These are phyloP conservation scores for Gracilinanus agilis DNA, from an alignment of 2,113 vertebrate species.

Conservation along the genomic window DNA sequence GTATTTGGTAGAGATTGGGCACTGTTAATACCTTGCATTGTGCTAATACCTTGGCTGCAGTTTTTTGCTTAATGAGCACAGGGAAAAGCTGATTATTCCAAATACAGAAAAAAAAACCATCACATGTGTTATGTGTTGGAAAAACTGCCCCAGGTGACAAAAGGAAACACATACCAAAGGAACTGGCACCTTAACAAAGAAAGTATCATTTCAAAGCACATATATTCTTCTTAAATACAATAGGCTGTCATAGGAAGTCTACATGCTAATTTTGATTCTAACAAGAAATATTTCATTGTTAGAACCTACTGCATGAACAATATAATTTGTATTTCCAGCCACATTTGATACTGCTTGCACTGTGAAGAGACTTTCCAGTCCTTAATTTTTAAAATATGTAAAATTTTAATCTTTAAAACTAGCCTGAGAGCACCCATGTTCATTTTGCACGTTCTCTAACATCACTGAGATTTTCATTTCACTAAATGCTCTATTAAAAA, in stretches of 20 bases:
- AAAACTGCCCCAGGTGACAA: slow-evolving; percentile 87
- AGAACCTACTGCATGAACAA: slow-evolving; percentile 47
- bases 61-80: slow-evolving; percentile 86
- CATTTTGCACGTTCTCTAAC: slow-evolving; percentile 32
- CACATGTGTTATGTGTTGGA: slow-evolving; percentile 84
- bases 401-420: not conserved
- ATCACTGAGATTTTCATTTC: slow-evolving; percentile 28
- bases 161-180: slow-evolving; percentile 81
- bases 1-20: slow-evolving; percentile 84
- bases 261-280: slow-evolving; percentile 69
- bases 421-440: slow-evolving; percentile 27
- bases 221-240: slow-evolving; percentile 68
- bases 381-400: not conserved
- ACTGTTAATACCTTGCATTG: slow-evolving; percentile 86
- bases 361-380: not conserved
- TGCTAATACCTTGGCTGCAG: slow-evolving; percentile 84
- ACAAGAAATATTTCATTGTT: slow-evolving; percentile 69
- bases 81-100: slow-evolving; percentile 88
- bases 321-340: slow-evolving; percentile 48
- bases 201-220: slow-evolving; percentile 80
- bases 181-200: slow-evolving; percentile 82
- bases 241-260: slow-evolving; percentile 70
- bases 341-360: slow-evolving; percentile 16
- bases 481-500: slow-evolving; percentile 35
- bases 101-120: slow-evolving; percentile 79